Percentiles rank a stretch among this genome's conserved stretches.
Conservation (phyloP, 2,113 vertebrate genomes). For the Rhinoderma darwinii region DNA sequence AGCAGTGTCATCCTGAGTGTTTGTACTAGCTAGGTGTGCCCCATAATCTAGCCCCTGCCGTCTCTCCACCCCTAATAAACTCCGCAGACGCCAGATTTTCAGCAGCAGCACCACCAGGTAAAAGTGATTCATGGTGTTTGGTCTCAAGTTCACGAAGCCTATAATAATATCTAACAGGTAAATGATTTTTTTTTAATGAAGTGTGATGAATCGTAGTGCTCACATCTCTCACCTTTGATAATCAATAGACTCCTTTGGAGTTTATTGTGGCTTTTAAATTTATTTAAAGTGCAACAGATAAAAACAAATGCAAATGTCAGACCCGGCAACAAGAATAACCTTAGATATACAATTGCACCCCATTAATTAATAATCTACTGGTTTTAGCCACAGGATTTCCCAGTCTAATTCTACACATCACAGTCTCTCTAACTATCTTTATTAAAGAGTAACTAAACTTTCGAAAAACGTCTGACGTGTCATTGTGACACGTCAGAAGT, state of each 20-base stretch:
- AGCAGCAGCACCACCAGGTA: not conserved
- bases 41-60: slow-evolving; percentile 5
- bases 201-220: not conserved
- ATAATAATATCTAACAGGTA: not conserved
- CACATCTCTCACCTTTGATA: not conserved
- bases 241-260: not conserved
- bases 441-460: no score
- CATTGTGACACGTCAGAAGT: no score
- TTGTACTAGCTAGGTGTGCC: slow-evolving; percentile 46
- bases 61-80: slow-evolving; percentile 32
- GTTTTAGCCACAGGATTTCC: no score
- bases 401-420: no score
- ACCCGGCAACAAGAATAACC: not conserved
- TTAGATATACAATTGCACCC: no score
- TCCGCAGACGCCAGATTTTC: not conserved
- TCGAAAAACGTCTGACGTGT: no score
- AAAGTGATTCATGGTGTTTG: slow-evolving; percentile 3
- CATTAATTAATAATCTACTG: no score
- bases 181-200: not conserved
- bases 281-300: not conserved
- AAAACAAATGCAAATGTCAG: not conserved
- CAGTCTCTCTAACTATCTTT: no score
- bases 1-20: slow-evolving; percentile 19
- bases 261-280: not conserved
- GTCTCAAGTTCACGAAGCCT: not conserved